Evolutionary conservation across 1,140 invertebrate genomes (phyloP), one percentile per base, ranked within the genome.

Genomic region (Nixonia krombeini): DNA sequence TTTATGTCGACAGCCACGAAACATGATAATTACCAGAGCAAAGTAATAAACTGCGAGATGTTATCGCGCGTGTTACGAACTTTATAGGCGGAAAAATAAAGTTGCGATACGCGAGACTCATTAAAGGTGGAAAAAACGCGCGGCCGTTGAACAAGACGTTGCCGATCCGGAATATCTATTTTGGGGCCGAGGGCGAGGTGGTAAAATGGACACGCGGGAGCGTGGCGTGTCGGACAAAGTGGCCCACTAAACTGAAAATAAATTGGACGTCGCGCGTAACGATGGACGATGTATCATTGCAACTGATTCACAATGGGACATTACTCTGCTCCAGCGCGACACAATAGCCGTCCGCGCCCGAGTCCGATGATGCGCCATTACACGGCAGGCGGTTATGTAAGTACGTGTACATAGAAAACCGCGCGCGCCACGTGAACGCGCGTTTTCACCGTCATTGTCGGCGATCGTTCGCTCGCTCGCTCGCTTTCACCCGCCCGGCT

Each of bases 301-400:
- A 67, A 73, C 58, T 62, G 70, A 74, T 78, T 75, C 74, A 78
- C 76, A 77, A 78, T 78, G 31, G 64, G 55, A 56, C 46, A 72
- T 72, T 68, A 68, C 69, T 72, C 51, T 61, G 23, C 16, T 13
- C 10, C 18, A 31, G 23, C 13, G 17, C 31, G 41, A 44, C 37
- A 63, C 58, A 63, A 59, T 53, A 44, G 53, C 51, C 37, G 53
- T 62, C 56, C 46, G 31, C 26, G 18, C 10, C 29, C 15, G 9
- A 44, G 18, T 26, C 16, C 33, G 46, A 55, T 35, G 37, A 25
- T 21, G 33, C 52, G 29, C 31, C 25, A 40, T 45, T 56, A 40
- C 33, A 46, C 21, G 29, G 9, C 29, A 12, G 29, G 9, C 29
- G 9, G 8, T 2, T 31, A 31, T 31, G 9, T 31, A 31, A 10